A percentile compares a stretch with the other conserved stretches of the same genome.
Conservation (phyloP, 2,797 vertebrate genomes). For the Rhabdophis nuchalis region DNA sequence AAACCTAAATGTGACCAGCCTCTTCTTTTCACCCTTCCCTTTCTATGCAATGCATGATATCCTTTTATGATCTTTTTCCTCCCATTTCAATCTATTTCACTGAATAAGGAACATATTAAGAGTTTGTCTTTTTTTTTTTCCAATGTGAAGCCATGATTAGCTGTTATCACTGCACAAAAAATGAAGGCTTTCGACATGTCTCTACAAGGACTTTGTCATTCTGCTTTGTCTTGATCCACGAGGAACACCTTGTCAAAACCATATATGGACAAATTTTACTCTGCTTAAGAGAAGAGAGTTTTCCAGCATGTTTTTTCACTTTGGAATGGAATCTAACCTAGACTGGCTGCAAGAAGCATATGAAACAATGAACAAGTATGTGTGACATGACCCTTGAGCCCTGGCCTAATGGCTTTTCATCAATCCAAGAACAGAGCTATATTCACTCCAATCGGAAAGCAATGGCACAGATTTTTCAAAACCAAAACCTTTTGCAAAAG, state of each 20-base stretch:
- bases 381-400: constrained; percentile 42
- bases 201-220: constrained; percentile 60
- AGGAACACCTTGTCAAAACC: constrained; percentile 61
- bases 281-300: constrained; percentile 43
- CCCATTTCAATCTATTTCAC: constrained; percentile 44
- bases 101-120: constrained; percentile 57
- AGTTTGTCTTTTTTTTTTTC: constrained; percentile 59
- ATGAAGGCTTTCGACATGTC: constrained; percentile 62
- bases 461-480: constrained; percentile 48
- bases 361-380: constrained; percentile 60
- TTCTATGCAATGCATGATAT: background rate
- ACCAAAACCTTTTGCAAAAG: constrained; percentile 47
- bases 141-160: constrained; percentile 48
- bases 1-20: constrained; percentile 1
- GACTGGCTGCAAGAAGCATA: constrained; percentile 51
- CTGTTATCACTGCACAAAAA: constrained; percentile 61
- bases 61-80: constrained; percentile 5
- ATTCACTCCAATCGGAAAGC: constrained; percentile 18
- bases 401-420: constrained; percentile 46
- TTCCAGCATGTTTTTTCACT: constrained; percentile 49
- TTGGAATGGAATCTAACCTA: constrained; percentile 64
- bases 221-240: constrained; percentile 54
- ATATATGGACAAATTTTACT: constrained; percentile 47
- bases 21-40: background rate
- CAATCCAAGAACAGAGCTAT: constrained; percentile 55